Conservation (phyloP, 1,140 invertebrate genomes). For the Scylla paramamosain region DNA sequence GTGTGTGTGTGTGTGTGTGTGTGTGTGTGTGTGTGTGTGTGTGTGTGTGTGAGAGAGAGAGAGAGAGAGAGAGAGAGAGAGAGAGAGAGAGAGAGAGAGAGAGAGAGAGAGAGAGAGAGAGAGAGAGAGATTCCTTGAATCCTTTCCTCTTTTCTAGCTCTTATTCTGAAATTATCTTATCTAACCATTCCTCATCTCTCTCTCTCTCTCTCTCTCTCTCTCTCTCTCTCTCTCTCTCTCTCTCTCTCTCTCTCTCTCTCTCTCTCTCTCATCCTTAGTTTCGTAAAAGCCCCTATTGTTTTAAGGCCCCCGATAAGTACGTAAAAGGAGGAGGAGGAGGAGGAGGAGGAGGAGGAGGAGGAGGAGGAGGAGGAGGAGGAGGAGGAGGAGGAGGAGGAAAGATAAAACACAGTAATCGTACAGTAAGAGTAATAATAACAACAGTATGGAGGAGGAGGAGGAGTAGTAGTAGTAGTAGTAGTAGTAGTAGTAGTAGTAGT, state of each 20-base stretch:
- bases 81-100: constrained; percentile 25
- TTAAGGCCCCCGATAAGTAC: not conserved
- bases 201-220: not conserved
- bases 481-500: not conserved
- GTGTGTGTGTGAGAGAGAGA: not conserved
- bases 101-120: constrained; percentile 4
- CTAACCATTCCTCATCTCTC: not conserved
- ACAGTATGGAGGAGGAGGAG: not conserved
- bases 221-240: not conserved
- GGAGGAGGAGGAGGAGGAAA: not conserved
- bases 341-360: not conserved
- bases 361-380: constrained; percentile 21
- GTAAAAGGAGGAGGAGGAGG: not conserved
- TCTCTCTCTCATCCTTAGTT: not conserved
- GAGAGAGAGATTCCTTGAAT: not conserved
- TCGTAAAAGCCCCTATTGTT: constrained; percentile 23
- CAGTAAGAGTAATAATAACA: too few species aligned
- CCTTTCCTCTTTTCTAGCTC: not conserved
- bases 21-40: too few species aligned
- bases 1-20: constrained; percentile 12
- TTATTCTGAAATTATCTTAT: not conserved
- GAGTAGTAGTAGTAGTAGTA: too few species aligned
- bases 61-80: not conserved
- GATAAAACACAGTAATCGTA: too few species aligned
- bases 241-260: not conserved